Evolutionary conservation across 2,888 invertebrate species (phyloP), one percentile per base, ranked within the genome.

Genomic region (Cataglyphis cursor): DNA sequence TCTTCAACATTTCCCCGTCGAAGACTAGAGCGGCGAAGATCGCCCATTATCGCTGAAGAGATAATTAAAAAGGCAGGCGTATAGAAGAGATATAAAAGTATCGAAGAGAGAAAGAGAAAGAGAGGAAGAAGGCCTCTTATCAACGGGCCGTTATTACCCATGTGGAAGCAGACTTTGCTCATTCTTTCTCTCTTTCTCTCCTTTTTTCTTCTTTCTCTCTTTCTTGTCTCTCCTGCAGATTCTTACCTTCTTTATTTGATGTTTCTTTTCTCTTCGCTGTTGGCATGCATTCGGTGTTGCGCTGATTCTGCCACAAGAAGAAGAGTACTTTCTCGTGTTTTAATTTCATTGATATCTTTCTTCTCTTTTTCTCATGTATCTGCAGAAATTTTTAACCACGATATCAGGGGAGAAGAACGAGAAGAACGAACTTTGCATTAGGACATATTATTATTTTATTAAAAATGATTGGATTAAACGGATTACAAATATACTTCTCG

Each of bases 61-160:
- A 93, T 93, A 93, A 93, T 93, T 93, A 93, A 93, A 93, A 93
- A 93, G 92, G 91, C 92, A 88, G 91, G 85, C 89, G 75, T 89
- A 66, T 38, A 87, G 85, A 85, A 89, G 88, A 91, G 89, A 91
- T 91, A 91, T 91, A 91, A 91, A 90, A 91, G 88, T 89, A 85
- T 89, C 87, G 87, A 85, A 88, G 87, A 85, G 83, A 81, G 68
- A 61, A 48, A 12, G 12, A 41, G 41, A 41, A 15, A 41, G 41
- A 41, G 41, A 41, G n/a, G 83, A 82, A 31, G 41, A 41, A 86
- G 89, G 86, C 91, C 89, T 89, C 94, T 93, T 94, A 94, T 94
- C 93, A 93, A 88, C 92, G 91, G 90, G 89, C 92, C 92, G 93
- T 93, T 93, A 93, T 93, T 93, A 89, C 88, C 86, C 89, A 86